These are phyloP conservation scores for Helarctos malayanus DNA, from an alignment of 2,797 vertebrate genomes.

Conservation along the genomic window DNA sequence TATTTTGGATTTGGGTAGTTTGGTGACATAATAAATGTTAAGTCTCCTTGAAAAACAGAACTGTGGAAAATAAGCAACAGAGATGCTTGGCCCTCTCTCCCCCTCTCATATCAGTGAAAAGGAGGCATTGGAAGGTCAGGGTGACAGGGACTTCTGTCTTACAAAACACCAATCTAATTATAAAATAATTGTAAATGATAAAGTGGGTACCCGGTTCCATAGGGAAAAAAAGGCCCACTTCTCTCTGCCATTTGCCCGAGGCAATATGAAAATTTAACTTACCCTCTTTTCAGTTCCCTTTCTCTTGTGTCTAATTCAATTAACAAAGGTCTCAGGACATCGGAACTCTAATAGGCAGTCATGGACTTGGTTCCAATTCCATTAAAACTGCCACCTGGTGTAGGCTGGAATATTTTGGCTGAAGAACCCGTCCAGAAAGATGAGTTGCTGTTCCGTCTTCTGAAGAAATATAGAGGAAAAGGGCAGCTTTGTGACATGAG, in stretches of 20 bases:
- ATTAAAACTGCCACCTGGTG: neutral
- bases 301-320: conserved; percentile 58
- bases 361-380: neutral
- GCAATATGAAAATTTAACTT: conserved; percentile 70
- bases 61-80: conserved; percentile 60
- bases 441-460: neutral
- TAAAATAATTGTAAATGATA: conserved; percentile 81
- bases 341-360: neutral
- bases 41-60: conserved; percentile 75
- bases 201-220: conserved; percentile 69
- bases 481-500: neutral
- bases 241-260: conserved; percentile 76
- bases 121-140: conserved; percentile 75
- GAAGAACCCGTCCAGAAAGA: neutral
- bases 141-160: conserved; percentile 78
- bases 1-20: conserved; percentile 73
- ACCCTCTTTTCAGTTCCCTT: conserved; percentile 66
- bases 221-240: conserved; percentile 69
- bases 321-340: conserved; percentile 44
- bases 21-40: conserved; percentile 61
- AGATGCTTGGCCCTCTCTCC: conserved; percentile 52
- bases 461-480: neutral
- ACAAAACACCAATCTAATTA: conserved; percentile 86
- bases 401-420: neutral
- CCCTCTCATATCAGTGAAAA: conserved; percentile 66